phyloP scores from a whole-genome alignment of 2,797 vertebrate genomes.

The Typhlichthys eigenmanni region DNA sequence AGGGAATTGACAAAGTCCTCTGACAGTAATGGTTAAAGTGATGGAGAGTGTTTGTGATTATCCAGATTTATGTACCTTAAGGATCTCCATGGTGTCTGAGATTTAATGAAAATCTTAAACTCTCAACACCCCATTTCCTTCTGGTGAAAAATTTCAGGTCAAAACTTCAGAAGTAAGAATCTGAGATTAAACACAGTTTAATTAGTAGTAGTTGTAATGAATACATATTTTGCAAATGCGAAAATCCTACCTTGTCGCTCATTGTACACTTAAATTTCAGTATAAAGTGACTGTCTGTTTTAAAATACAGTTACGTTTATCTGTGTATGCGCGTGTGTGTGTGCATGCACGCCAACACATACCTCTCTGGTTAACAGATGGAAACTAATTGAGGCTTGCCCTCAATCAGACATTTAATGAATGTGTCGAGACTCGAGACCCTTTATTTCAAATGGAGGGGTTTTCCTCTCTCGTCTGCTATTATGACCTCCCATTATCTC shows the following conservation, averaged over 20 bases:
- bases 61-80: constrained; percentile 10
- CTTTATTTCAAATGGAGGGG: constrained; percentile 22
- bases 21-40: constrained; percentile 31
- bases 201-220: not conserved
- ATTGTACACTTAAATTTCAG: not conserved
- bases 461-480: constrained; percentile 25
- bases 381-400: constrained; percentile 28
- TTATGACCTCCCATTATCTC: constrained; percentile 29
- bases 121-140: not conserved
- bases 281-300: not conserved
- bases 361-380: constrained; percentile 32
- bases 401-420: constrained; percentile 51
- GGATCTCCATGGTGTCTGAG: constrained; percentile 2
- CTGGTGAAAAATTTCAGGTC: not conserved
- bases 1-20: constrained; percentile 14
- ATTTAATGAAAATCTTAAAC: constrained; percentile 18
- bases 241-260: not conserved
- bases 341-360: constrained; percentile 2
- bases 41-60: constrained; percentile 15
- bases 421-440: constrained; percentile 40
- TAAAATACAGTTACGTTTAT: constrained; percentile 7
- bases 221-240: not conserved
- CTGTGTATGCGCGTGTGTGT: constrained; percentile 9
- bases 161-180: not conserved
- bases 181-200: not conserved